Evolutionary conservation across 2,888 invertebrate species (phyloP), one percentile per base, ranked within the genome.

Genomic region (Campoplex capitator): DNA sequence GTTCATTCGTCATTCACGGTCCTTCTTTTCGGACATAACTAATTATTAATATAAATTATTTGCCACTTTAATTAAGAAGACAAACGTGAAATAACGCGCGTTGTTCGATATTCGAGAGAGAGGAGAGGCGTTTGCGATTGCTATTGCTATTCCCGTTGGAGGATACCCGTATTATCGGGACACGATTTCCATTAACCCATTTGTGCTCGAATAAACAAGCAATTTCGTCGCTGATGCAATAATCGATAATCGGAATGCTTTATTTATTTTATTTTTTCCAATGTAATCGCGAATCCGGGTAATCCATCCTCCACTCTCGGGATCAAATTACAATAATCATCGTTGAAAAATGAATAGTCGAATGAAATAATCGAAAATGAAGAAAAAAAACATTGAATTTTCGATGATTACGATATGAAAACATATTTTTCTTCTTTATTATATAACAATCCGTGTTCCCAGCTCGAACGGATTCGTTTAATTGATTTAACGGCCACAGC

Each of bases 401-500:
- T 45, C 11, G 7, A 45, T 45, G 11, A 56, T 56, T n/a, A 56
- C 16, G 56, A 18, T 56, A n/a, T 18, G 16, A 6, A 3, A 9
- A n/a, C n/a, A 28, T n/a, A 9, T 23, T 16, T 65, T 38, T 70
- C 1, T 23, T 48, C 13, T 32, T 23, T 70, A 67, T 23, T 62
- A 79, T 54, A 67, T 51, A 75, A 84, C 56, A 68, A 54, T 62
- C 68, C 16, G 28, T 51, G 28, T 9, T 28, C 7, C 9, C n/a
- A 68, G 9, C 65, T 54, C 71, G 76, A 84, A 76, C 71, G 75
- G 80, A 71, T 80, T 84, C 71, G 54, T 70, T 80, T 76, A 80
- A 71, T 84, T 54, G 71, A 80, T 80, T 76, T 81, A 84, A 67
- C 70, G 80, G 71, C 35, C 51, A 58, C 76, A 84, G 62, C 65